Conservation (phyloP, 2,113 vertebrate species). For the Sarotherodon lohbergeri region DNA sequence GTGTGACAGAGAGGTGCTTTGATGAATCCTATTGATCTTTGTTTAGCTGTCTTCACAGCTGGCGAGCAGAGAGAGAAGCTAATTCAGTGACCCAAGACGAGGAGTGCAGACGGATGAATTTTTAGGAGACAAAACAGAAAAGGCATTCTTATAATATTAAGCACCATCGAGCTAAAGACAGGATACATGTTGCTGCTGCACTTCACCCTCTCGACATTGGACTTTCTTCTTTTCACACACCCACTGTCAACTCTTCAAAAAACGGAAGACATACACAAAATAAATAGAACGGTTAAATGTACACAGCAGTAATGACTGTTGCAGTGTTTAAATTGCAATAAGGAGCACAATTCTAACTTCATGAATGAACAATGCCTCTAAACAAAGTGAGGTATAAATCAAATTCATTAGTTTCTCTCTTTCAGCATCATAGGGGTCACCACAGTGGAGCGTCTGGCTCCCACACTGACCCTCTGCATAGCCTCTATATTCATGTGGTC, state of each 20-base stretch:
- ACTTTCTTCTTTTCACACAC: background rate
- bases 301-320: background rate
- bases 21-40: slow-evolving; percentile 28
- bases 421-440: background rate
- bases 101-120: background rate
- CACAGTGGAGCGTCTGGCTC: background rate
- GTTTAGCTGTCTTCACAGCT: background rate
- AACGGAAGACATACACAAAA: background rate
- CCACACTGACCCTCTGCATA: background rate
- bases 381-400: background rate
- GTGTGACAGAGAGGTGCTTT: slow-evolving; percentile 7
- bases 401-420: background rate
- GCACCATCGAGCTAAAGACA: background rate
- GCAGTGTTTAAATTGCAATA: background rate
- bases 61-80: background rate
- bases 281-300: background rate
- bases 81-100: background rate
- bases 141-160: background rate
- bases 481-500: background rate
- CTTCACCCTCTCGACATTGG: background rate
- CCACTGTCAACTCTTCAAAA: background rate
- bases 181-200: background rate
- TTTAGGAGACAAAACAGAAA: background rate
- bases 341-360: background rate
- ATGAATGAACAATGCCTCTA: background rate